phyloP scores from a whole-genome alignment of 2,888 invertebrate genomes.

The Ctenicera cuprea region DNA sequence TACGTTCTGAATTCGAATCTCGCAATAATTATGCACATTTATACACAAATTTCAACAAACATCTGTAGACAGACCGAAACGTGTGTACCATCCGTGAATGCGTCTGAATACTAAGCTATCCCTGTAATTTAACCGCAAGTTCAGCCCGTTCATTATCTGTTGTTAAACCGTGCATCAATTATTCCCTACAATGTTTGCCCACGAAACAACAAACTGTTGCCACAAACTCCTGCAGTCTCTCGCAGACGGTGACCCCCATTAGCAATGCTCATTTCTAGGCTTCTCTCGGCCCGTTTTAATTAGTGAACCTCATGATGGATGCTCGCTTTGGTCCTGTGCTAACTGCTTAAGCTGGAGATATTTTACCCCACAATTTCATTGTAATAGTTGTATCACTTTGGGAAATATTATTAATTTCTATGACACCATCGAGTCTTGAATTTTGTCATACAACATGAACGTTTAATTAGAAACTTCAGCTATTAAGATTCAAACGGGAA shows the following conservation, averaged over 20 bases:
- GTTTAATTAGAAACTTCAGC: no score
- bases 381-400: conserved; percentile 44
- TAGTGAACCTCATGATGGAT: conserved; percentile 48
- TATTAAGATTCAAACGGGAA: no score
- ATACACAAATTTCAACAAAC: conserved; percentile 49
- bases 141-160: conserved; percentile 54
- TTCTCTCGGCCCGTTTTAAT: conserved; percentile 47
- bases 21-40: conserved; percentile 47
- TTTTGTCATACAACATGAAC: background rate
- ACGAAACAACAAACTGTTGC: conserved; percentile 53
- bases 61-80: conserved; percentile 50
- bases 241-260: conserved; percentile 48
- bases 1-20: conserved; percentile 43
- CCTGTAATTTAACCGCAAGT: conserved; percentile 52
- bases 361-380: conserved; percentile 47
- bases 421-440: background rate
- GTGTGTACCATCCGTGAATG: conserved; percentile 47
- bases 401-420: conserved; percentile 40
- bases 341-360: conserved; percentile 42
- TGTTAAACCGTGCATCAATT: conserved; percentile 55
- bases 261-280: conserved; percentile 48
- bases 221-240: conserved; percentile 44
- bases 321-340: conserved; percentile 38
- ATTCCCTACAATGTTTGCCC: conserved; percentile 53
- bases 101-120: conserved; percentile 44